Evolutionary conservation across 2,888 invertebrate genomes (phyloP).

Genomic region (Athalia circularis): DNA sequence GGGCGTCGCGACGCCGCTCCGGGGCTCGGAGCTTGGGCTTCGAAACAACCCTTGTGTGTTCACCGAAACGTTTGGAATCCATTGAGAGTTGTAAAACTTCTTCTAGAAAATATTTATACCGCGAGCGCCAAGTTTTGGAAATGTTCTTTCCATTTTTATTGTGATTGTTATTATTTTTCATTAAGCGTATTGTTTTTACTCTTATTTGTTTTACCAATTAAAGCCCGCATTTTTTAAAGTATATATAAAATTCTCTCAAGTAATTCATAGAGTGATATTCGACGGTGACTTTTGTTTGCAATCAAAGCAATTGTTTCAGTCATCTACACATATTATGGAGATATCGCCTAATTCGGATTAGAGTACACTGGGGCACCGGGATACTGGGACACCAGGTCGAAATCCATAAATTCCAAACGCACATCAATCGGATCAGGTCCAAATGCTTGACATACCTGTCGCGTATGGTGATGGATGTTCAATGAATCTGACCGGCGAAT

Average conservation of each 20-base stretch:
- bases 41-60: constrained; percentile 3
- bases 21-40: not conserved
- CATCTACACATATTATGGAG: too few species aligned
- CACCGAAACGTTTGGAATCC: constrained; percentile 1
- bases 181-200: too few species aligned
- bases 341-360: not conserved
- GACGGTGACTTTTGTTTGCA: too few species aligned
- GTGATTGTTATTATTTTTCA: too few species aligned
- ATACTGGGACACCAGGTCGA: constrained; percentile 23
- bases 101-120: not conserved
- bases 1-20: constrained; percentile 10
- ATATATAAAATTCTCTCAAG: too few species aligned
- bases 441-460: constrained; percentile 29
- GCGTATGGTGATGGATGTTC: constrained; percentile 20
- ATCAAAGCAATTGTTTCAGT: too few species aligned
- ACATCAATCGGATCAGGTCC: constrained; percentile 7
- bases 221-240: too few species aligned
- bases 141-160: too few species aligned
- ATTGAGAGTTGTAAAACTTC: too few species aligned
- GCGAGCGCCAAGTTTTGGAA: too few species aligned
- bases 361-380: constrained; percentile 4
- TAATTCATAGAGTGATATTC: too few species aligned
- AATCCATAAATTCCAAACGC: constrained; percentile 38
- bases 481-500: constrained; percentile 19
- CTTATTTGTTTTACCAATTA: too few species aligned